phyloP scores from a whole-genome alignment of 2,113 vertebrate genomes.

The Rallus limicola region DNA sequence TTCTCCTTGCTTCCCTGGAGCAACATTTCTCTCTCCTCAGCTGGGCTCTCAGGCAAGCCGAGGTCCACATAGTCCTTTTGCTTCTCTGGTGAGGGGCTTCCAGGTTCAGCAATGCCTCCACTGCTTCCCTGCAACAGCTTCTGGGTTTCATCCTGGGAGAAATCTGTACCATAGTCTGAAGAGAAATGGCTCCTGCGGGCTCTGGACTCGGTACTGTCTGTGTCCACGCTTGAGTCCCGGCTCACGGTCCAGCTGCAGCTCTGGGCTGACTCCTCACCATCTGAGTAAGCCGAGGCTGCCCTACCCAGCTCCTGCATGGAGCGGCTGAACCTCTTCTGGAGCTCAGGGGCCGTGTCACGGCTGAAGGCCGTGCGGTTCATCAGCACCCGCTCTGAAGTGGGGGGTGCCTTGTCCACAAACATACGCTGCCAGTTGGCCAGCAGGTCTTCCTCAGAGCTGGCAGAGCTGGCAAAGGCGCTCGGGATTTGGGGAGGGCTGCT shows the following conservation, averaged over 20 bases:
- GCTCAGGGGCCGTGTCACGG: conserved; percentile 81
- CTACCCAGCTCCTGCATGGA: conserved; percentile 77
- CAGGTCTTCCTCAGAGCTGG: conserved; percentile 93
- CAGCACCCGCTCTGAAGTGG: conserved; percentile 74
- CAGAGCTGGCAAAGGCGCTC: conserved; percentile 86
- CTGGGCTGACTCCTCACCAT: conserved; percentile 83
- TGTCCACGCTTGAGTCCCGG: conserved; percentile 85
- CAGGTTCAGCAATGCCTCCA: conserved; percentile 49
- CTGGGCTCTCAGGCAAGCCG: conserved; percentile 70
- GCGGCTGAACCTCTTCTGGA: conserved; percentile 78
- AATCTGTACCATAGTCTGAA: conserved; percentile 73
- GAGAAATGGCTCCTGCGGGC: conserved; percentile 68
- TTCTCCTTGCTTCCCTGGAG: conserved; percentile 64
- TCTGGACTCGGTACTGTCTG: conserved; percentile 78
- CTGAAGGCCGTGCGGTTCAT: conserved; percentile 87
- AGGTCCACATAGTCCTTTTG: conserved; percentile 74
- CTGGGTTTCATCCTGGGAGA: conserved; percentile 77
- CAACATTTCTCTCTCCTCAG: conserved; percentile 84
- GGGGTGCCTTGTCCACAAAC: conserved; percentile 91
- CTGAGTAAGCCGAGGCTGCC: conserved; percentile 71
- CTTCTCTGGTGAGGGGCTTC: conserved; percentile 43
- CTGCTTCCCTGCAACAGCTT: conserved; percentile 72
- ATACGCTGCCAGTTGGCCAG: conserved; percentile 94
- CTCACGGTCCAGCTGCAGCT: conserved; percentile 85
- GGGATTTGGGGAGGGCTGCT: conserved; percentile 80